These are phyloP conservation scores for Pyrocoelia pectoralis DNA, from an alignment of 2,888 invertebrate genomes.

Conservation along the genomic window DNA sequence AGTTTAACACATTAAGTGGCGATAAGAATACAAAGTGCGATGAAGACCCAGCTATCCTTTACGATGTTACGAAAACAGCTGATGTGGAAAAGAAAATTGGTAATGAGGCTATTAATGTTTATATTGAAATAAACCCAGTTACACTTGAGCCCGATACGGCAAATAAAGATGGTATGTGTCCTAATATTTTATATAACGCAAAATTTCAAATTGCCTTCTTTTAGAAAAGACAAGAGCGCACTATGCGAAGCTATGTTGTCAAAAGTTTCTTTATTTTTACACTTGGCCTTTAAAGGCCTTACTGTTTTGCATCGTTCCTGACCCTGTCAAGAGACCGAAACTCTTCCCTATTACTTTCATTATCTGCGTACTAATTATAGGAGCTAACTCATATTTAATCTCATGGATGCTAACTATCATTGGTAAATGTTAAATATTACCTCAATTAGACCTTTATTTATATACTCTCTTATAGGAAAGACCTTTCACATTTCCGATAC, in stretches of 20 bases:
- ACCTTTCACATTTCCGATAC: constrained; percentile 85
- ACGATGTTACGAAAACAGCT: background rate
- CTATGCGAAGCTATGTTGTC: constrained; percentile 46
- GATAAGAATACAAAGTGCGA: background rate
- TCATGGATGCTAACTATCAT: constrained; percentile 93
- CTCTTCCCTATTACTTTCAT: constrained; percentile 81
- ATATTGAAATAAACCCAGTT: constrained; percentile 2
- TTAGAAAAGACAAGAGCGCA: constrained; percentile 9
- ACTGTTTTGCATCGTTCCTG: constrained; percentile 75
- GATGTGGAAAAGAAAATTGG: background rate
- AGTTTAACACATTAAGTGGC: background rate
- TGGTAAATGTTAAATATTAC: constrained; percentile 64
- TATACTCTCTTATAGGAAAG: constrained; percentile 63
- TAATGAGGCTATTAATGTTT: background rate
- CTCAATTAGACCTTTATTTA: background rate
- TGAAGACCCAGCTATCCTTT: background rate
- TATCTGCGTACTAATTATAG: constrained; percentile 89
- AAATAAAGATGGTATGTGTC: background rate
- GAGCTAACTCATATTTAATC: constrained; percentile 82
- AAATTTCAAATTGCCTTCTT: background rate
- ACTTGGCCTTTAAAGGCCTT: constrained; percentile 76
- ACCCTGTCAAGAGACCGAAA: constrained; percentile 66
- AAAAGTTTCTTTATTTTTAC: constrained; percentile 71
- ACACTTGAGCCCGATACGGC: background rate
- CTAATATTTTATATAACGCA: background rate